A percentile compares a stretch with the other conserved stretches of the same genome.
These are phyloP conservation scores for Drosophila nikananu DNA, from an alignment of 1,140 invertebrate species.

Conservation along the genomic window DNA sequence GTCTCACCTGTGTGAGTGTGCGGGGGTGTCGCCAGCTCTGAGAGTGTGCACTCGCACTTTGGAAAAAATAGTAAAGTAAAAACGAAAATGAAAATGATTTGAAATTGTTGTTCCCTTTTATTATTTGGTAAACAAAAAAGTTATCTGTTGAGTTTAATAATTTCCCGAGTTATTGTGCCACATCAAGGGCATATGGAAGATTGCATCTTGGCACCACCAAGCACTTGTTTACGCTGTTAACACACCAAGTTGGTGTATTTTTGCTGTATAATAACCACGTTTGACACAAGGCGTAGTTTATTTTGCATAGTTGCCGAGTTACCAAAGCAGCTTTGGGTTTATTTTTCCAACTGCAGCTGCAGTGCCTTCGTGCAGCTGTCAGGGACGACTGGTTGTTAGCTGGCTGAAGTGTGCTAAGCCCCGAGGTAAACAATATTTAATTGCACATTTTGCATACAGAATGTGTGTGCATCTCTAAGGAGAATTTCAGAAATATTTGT, in stretches of 20 bases:
- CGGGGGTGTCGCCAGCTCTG: not conserved
- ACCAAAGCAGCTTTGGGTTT: not conserved
- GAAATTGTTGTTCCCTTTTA: not conserved
- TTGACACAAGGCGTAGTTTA: slow-evolving; percentile 1
- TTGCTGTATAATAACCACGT: not conserved
- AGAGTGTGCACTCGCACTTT: not conserved
- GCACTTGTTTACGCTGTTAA: slow-evolving; percentile 1
- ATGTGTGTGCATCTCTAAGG: not conserved
- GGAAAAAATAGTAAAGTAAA: not conserved
- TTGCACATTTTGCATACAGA: not conserved
- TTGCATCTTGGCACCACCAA: not conserved
- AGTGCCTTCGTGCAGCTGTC: not conserved
- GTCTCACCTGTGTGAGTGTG: slow-evolving; percentile 33
- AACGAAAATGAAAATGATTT: not conserved
- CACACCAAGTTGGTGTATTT: not conserved
- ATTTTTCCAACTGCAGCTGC: not conserved
- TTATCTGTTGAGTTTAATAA: not conserved
- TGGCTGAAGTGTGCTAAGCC: slow-evolving; percentile 11
- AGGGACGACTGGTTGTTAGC: not conserved
- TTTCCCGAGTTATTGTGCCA: not conserved
- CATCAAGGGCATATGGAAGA: not conserved
- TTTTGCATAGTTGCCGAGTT: slow-evolving; percentile 11
- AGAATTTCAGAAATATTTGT: not conserved
- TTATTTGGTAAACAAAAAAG: not conserved
- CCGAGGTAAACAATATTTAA: slow-evolving; percentile 13